These are phyloP conservation scores for Cheilosia urbana DNA, from an alignment of 2,888 invertebrate species.

Conservation along the genomic window DNA sequence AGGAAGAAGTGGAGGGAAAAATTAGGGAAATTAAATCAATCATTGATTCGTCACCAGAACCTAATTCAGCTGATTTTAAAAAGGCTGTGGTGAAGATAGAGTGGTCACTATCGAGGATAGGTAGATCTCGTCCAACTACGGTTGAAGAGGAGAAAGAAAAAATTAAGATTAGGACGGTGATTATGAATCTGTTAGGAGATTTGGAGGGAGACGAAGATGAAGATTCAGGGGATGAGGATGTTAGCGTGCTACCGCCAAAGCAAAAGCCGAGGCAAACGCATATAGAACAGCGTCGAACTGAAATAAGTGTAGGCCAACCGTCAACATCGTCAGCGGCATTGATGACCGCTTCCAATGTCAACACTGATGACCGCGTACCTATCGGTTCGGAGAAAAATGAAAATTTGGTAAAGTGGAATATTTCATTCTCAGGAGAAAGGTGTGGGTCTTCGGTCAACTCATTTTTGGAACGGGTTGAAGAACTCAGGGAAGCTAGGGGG, in stretches of 20 bases:
- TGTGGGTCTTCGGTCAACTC: no score
- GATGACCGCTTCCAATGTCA: neutral
- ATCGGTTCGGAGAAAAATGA: neutral
- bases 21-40: neutral
- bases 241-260: no score
- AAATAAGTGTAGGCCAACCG: neutral
- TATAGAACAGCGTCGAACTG: neutral
- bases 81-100: neutral
- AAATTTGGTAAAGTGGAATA: neutral
- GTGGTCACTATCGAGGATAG: neutral
- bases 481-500: no score
- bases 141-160: neutral
- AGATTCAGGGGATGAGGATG: no score
- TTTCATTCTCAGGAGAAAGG: neutral
- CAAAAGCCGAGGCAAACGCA: neutral
- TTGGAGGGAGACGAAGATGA: no score
- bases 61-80: neutral
- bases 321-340: neutral
- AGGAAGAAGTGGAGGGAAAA: neutral
- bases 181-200: neutral
- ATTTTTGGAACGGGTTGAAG: no score
- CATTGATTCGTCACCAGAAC: neutral
- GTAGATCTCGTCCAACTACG: neutral
- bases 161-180: neutral
- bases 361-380: neutral